Base-by-base conservation (phyloP, 2,888 invertebrate species). In the Archips xylosteana region DNA sequence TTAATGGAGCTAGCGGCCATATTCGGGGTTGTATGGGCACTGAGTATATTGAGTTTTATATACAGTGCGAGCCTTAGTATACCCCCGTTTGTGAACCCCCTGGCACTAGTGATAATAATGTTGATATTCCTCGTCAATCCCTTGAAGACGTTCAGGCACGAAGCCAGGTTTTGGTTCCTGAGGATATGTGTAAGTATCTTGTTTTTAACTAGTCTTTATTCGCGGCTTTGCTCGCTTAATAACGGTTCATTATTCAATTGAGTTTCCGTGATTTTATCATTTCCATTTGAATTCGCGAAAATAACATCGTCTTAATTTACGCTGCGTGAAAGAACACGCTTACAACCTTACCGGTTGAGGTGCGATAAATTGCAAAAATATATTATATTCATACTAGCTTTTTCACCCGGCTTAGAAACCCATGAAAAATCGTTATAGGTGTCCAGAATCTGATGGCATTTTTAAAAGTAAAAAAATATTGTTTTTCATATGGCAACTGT, bases 131-230 rank as follows among this genome's bases (percentile, higher is more conserved):
- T 99, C 32, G 89, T 99, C 77, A 99, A 99, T 92, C 99, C 99
- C 0, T 95, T 99, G 65, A 97, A 97, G 84, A 97, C 99, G 69
- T 97, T 99, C 82, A 95, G 98, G 79, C 97, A 99, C 85, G 98
- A 98, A 87, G 99, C 99, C 0, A 94, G 99, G 77, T 98, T 98
- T 91, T 99, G 99, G 99, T 96, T 99, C 36, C 92, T 99, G 68
- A 96, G 97, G 88, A 97, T 99, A 82, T 95, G 98, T 92, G 98
- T 97, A 85, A 96, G 96, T 95, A 85, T 81, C 71, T 51, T 61
- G 45, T 49, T 49, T 51, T 36, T 49, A n/a, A n/a, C 13, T 49
- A n/a, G 13, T 13, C n/a, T 49, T 49, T 49, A n/a, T 49, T 49
- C 23, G 23, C 23, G 23, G 23, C 23, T 23, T 23, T 23, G 23